These are phyloP conservation scores for Linepithema humile DNA, from an alignment of 1,140 invertebrate genomes.

Conservation along the genomic window DNA sequence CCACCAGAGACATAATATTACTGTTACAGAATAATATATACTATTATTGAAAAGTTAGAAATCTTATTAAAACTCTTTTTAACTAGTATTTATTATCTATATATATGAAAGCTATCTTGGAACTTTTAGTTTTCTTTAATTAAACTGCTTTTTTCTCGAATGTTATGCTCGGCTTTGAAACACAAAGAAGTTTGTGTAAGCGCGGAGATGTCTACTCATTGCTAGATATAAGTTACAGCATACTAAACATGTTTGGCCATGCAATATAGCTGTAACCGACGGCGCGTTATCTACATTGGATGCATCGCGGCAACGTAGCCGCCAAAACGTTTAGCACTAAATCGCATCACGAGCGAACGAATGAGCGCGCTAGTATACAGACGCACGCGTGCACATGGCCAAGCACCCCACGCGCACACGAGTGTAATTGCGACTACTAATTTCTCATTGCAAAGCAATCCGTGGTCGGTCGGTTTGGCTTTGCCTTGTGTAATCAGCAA, in stretches of 20 bases:
- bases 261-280: conserved; percentile 31
- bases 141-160: too few species aligned
- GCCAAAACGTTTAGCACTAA: conserved; percentile 49
- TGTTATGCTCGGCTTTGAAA: neutral
- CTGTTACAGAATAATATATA: too few species aligned
- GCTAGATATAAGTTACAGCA: neutral
- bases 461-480: conserved; percentile 30
- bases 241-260: conserved; percentile 1
- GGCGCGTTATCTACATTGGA: conserved; percentile 6
- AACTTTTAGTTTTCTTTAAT: too few species aligned
- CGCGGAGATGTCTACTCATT: too few species aligned
- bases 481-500: conserved; percentile 42
- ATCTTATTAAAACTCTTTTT: too few species aligned
- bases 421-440: conserved; percentile 46
- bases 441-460: conserved; percentile 58
- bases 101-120: too few species aligned
- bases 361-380: neutral
- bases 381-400: conserved; percentile 4
- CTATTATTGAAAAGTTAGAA: too few species aligned
- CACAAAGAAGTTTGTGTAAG: neutral
- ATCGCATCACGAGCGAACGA: conserved; percentile 38
- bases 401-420: neutral
- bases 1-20: too few species aligned
- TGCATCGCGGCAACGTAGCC: conserved; percentile 34
- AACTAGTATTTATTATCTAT: too few species aligned